phyloP scores from a whole-genome alignment of 1,140 invertebrate genomes.

The Whitmania pigra region DNA sequence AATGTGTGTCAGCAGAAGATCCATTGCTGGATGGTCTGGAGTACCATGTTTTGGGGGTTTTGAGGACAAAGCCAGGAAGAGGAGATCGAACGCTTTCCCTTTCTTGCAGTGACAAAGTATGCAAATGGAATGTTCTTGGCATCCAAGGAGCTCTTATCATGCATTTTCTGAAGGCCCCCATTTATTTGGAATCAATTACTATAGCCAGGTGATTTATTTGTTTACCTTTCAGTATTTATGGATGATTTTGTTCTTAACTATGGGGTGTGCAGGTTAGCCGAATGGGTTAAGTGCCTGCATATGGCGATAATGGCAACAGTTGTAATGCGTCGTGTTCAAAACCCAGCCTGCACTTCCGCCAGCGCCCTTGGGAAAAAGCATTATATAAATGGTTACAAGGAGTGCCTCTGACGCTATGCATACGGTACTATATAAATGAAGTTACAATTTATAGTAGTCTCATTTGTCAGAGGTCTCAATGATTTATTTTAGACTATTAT shows the following conservation, averaged over 20 bases:
- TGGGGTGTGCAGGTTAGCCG: no score
- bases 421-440: no score
- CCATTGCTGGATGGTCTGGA: constrained; percentile 27
- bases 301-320: no score
- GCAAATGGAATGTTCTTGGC: constrained; percentile 72
- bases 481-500: neutral
- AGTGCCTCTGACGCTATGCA: no score
- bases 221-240: neutral
- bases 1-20: constrained; percentile 51
- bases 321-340: no score
- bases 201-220: constrained; percentile 48
- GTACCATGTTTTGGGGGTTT: constrained; percentile 58
- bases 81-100: constrained; percentile 75
- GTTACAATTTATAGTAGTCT: neutral
- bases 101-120: constrained; percentile 84
- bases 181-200: constrained; percentile 58
- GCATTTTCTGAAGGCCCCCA: constrained; percentile 55
- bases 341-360: no score
- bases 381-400: no score
- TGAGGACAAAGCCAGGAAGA: constrained; percentile 79
- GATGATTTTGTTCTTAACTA: neutral
- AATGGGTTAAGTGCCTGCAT: no score
- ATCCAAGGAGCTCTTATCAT: constrained; percentile 70
- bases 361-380: no score
- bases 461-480: neutral